Conservation (phyloP, 2,113 vertebrate genomes). For the Otolemur garnettii region DNA sequence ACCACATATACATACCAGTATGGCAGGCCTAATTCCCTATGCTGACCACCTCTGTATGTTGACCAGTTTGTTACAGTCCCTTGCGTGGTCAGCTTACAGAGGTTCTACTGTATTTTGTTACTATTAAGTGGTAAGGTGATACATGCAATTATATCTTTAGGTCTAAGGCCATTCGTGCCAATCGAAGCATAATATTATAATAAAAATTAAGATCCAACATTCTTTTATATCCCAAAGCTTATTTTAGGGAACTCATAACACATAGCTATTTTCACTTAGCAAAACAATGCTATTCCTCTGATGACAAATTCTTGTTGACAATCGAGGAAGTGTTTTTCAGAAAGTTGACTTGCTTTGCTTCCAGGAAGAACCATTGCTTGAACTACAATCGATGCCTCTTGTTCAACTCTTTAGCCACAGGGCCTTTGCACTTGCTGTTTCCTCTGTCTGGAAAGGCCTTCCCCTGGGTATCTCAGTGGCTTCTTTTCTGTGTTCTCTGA, state of each 20-base stretch:
- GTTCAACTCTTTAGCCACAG: neutral
- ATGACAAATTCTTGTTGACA: neutral
- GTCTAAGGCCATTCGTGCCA: neutral
- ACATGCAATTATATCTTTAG: neutral
- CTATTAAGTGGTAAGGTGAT: neutral
- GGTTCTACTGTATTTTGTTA: neutral
- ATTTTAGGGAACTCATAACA: neutral
- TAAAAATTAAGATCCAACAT: neutral
- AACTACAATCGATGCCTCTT: neutral
- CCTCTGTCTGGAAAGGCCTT: neutral
- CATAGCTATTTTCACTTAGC: neutral
- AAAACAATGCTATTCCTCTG: neutral
- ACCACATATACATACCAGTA: too few species aligned
- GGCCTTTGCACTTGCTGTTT: neutral
- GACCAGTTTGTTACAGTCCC: too few species aligned
- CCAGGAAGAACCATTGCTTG: neutral
- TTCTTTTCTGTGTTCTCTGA: neutral
- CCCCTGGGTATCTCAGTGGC: rapidly evolving
- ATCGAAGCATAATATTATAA: neutral
- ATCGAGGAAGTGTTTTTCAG: neutral
- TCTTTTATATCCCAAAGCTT: conserved; percentile 10
- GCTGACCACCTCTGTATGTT: too few species aligned
- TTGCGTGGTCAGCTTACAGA: too few species aligned
- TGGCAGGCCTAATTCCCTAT: too few species aligned
- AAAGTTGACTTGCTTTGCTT: neutral